phyloP scores from a whole-genome alignment of 2,113 vertebrate genomes.

The Triplophysa dalaica region DNA sequence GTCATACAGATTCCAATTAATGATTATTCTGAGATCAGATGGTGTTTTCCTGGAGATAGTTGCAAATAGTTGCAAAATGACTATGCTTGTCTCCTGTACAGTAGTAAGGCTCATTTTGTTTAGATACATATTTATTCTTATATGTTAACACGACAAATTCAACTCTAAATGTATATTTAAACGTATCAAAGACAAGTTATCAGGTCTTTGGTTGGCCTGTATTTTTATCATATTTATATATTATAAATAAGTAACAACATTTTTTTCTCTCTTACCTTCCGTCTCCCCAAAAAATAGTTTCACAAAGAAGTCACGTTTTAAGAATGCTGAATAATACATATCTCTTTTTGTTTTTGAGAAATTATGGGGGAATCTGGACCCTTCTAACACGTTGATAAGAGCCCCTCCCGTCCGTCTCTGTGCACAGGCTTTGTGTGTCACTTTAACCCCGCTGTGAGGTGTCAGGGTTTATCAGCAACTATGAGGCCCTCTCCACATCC shows the following conservation, averaged over 20 bases:
- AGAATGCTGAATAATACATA: neutral
- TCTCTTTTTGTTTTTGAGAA: neutral
- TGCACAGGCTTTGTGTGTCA: slow-evolving; percentile 48
- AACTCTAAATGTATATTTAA: neutral
- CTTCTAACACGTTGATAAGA: slow-evolving; percentile 5
- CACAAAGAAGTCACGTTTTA: too few species aligned
- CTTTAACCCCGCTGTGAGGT: slow-evolving; percentile 63
- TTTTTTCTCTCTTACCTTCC: neutral
- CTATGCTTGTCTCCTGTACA: too few species aligned
- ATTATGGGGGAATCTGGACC: slow-evolving; percentile 1
- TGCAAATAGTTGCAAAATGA: neutral
- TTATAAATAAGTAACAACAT: neutral
- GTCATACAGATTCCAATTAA: too few species aligned
- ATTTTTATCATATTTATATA: neutral
- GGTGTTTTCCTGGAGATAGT: neutral
- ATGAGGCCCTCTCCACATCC: slow-evolving; percentile 58
- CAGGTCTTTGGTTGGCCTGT: neutral
- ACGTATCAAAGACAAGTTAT: neutral
- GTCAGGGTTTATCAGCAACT: slow-evolving; percentile 65
- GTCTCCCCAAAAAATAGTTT: too few species aligned
- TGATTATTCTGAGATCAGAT: too few species aligned
- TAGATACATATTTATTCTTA: too few species aligned
- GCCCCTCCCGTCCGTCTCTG: slow-evolving; percentile 22
- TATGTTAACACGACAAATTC: neutral
- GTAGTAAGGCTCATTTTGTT: too few species aligned